These are phyloP conservation scores for Ailuropoda melanoleuca DNA, from an alignment of 2,113 vertebrate genomes.

Conservation along the genomic window DNA sequence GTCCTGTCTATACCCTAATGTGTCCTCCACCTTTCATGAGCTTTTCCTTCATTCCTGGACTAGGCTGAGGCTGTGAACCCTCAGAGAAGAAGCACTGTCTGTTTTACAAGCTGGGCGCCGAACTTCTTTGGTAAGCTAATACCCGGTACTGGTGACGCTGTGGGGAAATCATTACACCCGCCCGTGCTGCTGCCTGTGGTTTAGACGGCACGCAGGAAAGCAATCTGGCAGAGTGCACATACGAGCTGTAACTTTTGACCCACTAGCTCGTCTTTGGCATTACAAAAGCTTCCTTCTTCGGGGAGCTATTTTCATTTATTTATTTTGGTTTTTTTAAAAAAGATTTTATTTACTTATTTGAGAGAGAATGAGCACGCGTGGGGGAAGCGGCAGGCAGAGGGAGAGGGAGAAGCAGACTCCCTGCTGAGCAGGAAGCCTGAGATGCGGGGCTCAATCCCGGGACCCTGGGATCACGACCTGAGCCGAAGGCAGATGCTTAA, in stretches of 20 bases:
- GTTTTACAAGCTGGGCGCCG: background rate
- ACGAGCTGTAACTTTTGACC: background rate
- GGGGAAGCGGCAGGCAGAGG: background rate
- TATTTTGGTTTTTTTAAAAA: background rate
- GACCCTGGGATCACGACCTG: too few species aligned
- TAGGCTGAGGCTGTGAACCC: background rate
- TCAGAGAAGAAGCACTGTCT: background rate
- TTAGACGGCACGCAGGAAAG: background rate
- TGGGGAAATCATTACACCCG: background rate
- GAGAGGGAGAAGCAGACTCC: background rate
- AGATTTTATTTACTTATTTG: background rate
- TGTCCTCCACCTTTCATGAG: background rate
- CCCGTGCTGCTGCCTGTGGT: background rate
- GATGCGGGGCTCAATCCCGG: too few species aligned
- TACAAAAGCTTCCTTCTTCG: background rate
- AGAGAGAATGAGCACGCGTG: background rate
- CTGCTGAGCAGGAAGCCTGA: too few species aligned
- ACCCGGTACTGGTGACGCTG: background rate
- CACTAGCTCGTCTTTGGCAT: background rate
- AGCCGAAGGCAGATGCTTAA: too few species aligned
- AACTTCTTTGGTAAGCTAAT: background rate
- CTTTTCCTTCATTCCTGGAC: background rate
- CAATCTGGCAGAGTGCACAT: background rate
- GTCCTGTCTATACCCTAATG: background rate
- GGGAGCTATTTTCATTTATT: background rate